phyloP scores from a whole-genome alignment of 2,797 vertebrate species.

The Acrocephalus scirpaceus region DNA sequence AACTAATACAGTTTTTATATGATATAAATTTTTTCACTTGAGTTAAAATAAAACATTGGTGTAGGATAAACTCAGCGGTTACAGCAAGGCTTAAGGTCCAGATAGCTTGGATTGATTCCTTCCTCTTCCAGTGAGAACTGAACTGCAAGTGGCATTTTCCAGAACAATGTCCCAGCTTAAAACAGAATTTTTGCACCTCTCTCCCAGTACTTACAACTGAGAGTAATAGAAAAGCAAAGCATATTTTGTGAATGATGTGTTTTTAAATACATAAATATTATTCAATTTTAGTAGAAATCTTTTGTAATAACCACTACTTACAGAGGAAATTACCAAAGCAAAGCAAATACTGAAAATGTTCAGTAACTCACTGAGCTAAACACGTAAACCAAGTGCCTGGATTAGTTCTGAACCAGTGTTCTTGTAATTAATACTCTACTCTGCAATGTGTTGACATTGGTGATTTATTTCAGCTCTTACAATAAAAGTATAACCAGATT shows the following conservation, averaged over 20 bases:
- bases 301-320: background rate
- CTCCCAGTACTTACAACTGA: background rate
- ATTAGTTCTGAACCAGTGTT: background rate
- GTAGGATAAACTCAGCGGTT: background rate
- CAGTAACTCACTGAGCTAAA: background rate
- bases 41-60: background rate
- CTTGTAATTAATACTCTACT: background rate
- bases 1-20: background rate
- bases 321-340: background rate
- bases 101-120: background rate
- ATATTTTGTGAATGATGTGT: background rate
- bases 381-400: background rate
- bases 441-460: background rate
- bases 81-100: background rate
- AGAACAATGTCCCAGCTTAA: background rate
- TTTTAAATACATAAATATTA: background rate
- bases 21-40: background rate
- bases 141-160: background rate
- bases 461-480: conserved; percentile 1
- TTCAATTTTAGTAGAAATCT: background rate
- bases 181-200: background rate
- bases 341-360: background rate
- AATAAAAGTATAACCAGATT: background rate
- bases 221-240: background rate
- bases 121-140: background rate